Evolutionary conservation across 1,140 invertebrate genomes (phyloP).

Genomic region (Formica selysi): DNA sequence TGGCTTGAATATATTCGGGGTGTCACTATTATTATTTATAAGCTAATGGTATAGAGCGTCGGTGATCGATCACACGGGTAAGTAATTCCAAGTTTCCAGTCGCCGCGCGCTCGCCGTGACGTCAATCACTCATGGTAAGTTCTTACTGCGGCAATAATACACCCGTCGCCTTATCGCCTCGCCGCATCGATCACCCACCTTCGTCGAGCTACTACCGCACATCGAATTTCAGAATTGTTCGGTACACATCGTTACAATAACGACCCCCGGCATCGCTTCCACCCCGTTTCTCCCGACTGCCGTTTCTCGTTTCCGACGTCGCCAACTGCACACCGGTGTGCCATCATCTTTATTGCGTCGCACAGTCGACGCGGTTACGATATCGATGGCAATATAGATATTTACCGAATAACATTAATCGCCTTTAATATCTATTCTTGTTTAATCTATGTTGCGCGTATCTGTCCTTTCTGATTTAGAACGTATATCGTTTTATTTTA

Average conservation of each 20-base stretch:
- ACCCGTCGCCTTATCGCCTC: conserved; percentile 54
- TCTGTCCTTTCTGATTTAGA: neutral
- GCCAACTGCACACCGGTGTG: conserved; percentile 45
- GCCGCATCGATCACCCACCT: conserved; percentile 53
- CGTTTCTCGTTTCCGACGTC: conserved; percentile 47
- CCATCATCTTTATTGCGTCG: conserved; percentile 57
- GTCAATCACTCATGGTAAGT: conserved; percentile 53
- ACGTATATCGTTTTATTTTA: neutral
- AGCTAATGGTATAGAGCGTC: conserved; percentile 23
- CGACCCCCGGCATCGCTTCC: conserved; percentile 53
- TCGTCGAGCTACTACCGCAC: conserved; percentile 21
- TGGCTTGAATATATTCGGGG: neutral
- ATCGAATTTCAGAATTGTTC: conserved; percentile 62
- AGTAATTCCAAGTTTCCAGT: conserved; percentile 53
- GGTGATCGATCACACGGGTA: conserved; percentile 50
- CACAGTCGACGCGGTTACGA: neutral
- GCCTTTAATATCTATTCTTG: conserved; percentile 5
- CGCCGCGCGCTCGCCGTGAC: conserved; percentile 29
- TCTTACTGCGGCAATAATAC: conserved; percentile 57
- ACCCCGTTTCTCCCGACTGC: conserved; percentile 41
- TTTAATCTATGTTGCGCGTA: neutral
- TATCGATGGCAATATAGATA: conserved; percentile 25
- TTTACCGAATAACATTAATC: conserved; percentile 23
- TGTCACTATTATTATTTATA: conserved; percentile 54
- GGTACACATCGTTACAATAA: conserved; percentile 60